Evolutionary conservation across 2,113 vertebrate species (phyloP).

Genomic region (Bungarus multicinctus): DNA sequence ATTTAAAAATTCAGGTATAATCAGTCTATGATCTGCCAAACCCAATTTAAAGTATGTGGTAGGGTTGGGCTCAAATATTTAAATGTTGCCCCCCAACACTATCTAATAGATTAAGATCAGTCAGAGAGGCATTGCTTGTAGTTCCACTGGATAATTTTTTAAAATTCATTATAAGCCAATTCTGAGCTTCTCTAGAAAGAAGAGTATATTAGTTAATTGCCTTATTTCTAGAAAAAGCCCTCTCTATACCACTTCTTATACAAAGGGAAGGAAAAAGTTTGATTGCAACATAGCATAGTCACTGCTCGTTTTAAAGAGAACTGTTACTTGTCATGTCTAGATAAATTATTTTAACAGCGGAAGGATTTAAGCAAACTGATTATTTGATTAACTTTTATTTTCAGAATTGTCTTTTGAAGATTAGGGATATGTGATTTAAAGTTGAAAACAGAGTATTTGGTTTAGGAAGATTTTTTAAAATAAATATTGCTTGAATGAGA

Average conservation of each 20-base stretch:
- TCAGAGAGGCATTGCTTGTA: neutral
- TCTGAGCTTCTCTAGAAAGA: neutral
- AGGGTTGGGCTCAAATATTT: neutral
- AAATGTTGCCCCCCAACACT: neutral
- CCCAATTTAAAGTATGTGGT: neutral
- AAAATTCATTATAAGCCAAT: neutral
- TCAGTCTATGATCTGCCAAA: neutral
- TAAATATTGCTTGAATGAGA: neutral
- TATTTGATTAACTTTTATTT: neutral
- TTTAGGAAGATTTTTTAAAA: neutral
- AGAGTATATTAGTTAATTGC: neutral
- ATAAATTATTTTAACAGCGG: neutral
- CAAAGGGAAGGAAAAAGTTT: neutral
- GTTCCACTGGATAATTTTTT: neutral
- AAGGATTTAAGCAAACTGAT: neutral
- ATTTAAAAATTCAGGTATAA: too few species aligned
- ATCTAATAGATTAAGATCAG: neutral
- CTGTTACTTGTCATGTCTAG: too few species aligned
- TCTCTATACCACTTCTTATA: neutral
- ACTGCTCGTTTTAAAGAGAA: neutral
- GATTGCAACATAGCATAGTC: neutral
- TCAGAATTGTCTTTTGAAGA: neutral
- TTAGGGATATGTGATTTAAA: neutral
- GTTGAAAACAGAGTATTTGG: neutral
- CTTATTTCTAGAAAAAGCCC: neutral